These are phyloP conservation scores for Ptilorrhoa leucosticta DNA, from an alignment of 2,113 vertebrate species.

Conservation along the genomic window DNA sequence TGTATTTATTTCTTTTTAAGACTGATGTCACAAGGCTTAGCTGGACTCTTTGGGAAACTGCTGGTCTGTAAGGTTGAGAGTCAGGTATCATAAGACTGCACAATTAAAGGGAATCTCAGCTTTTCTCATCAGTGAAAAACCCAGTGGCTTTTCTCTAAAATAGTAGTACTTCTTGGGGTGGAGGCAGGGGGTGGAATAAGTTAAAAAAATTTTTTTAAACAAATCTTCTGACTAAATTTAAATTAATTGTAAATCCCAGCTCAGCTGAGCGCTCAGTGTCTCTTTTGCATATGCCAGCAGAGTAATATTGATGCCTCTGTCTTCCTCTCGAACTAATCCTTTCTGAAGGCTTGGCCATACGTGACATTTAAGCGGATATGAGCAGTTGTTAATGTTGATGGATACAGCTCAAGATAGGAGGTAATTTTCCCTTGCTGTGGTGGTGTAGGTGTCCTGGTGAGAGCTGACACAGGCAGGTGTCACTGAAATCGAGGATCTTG, in stretches of 20 bases:
- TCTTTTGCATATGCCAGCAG: not conserved
- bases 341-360: not conserved
- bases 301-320: not conserved
- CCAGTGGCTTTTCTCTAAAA: not conserved
- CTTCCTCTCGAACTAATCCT: not conserved
- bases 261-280: not conserved
- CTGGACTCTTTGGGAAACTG: not conserved
- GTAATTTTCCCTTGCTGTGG: not conserved
- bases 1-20: not conserved
- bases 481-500: not conserved
- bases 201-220: not conserved
- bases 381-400: not conserved
- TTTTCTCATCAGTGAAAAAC: constrained; percentile 19
- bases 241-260: constrained; percentile 36
- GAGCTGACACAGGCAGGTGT: constrained; percentile 8
- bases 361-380: not conserved
- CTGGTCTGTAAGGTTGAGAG: not conserved
- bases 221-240: constrained; percentile 16
- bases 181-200: constrained; percentile 36
- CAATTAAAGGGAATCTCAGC: not conserved
- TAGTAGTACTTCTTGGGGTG: not conserved
- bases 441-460: not conserved
- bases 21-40: not conserved
- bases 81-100: not conserved
- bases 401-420: not conserved